A percentile compares a stretch with the other conserved stretches of the same genome.
Evolutionary conservation across 2,113 vertebrate genomes (phyloP).

Genomic region (Canis aureus): DNA sequence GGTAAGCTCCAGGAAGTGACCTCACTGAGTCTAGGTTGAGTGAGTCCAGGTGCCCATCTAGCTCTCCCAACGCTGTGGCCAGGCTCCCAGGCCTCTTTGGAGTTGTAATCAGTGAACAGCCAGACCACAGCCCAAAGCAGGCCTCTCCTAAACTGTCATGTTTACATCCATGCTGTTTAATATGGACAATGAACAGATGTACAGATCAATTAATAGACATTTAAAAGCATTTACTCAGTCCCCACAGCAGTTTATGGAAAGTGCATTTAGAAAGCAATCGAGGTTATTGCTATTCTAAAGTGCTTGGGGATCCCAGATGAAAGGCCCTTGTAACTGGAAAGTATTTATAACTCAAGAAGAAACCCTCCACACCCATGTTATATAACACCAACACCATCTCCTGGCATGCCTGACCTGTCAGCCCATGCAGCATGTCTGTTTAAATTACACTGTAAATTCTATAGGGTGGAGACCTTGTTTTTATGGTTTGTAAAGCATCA

Average conservation of each 20-base stretch:
- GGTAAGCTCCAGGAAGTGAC: not conserved
- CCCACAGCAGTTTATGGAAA: conserved; percentile 80
- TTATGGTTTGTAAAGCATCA: conserved; percentile 79
- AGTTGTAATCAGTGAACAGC: not conserved
- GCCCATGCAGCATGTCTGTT: conserved; percentile 74
- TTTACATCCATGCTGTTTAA: conserved; percentile 82
- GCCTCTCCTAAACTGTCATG: conserved; percentile 55
- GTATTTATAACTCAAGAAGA: conserved; percentile 83
- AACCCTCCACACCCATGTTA: conserved; percentile 81
- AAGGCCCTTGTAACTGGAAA: conserved; percentile 81
- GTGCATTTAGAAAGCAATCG: conserved; percentile 81
- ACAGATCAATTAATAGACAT: conserved; percentile 82
- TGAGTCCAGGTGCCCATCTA: not conserved
- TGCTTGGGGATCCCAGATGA: conserved; percentile 82
- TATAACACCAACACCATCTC: conserved; percentile 73
- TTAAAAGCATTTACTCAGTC: conserved; percentile 83
- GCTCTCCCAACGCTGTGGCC: not conserved
- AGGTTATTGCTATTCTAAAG: conserved; percentile 80
- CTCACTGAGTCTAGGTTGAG: not conserved
- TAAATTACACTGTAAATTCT: conserved; percentile 80
- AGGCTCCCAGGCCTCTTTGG: not conserved
- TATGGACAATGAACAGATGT: conserved; percentile 78
- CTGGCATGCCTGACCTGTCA: conserved; percentile 74
- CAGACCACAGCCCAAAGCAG: not conserved
- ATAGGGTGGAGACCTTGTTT: conserved; percentile 76